Evolutionary conservation across 2,113 vertebrate species (phyloP), one percentile per base, ranked within the genome.

Genomic region (Corapipo altera): DNA sequence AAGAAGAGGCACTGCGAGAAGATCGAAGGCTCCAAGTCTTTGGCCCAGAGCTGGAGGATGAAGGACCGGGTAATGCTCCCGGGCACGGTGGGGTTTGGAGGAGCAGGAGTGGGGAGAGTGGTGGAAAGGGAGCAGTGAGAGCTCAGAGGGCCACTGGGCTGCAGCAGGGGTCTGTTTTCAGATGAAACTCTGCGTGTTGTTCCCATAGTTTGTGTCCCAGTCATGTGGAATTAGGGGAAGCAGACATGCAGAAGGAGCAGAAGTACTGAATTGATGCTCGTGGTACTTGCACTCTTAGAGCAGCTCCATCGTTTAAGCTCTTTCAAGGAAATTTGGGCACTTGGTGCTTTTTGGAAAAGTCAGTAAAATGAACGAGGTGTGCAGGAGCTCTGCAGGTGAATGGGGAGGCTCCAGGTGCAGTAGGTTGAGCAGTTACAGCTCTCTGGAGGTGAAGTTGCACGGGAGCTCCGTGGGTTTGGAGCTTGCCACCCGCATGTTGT

Each of bases 11-110:
- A 99, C 93, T 98, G 98, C 8, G 99, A 99, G 98, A 99, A 99
- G 96, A 99, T 99, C 11, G 99, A 99, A 85, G 99, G 99, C 96
- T 99, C 99, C 97, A 99, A 99, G 81, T 99, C 99, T 6, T 96
- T 99, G 81, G 99, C 99, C 1, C 99, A 99, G 98, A 99, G 99
- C 97, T 99, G 99, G 99, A 98, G 99, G 96, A 99, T 99, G 99
- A 99, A 99, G 97, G 99, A 99, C 97, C 98, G 99, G 99, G 99
- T 99, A 97, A 98, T 71, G 75, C 89, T 70, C 2, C 48, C 8
- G 91, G 87, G 43, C 64, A 37, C 33, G 61, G 21, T 3, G 59
- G 55, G 66, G 16, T 77, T 44, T 69, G 75, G 33, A 33, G 69
- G 48, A 52, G 90, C 48, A 59, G 84, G 44, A 21, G 3, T 3